Evolutionary conservation across 2,797 vertebrate genomes (phyloP).

Genomic region (Anolis apletophallus): DNA sequence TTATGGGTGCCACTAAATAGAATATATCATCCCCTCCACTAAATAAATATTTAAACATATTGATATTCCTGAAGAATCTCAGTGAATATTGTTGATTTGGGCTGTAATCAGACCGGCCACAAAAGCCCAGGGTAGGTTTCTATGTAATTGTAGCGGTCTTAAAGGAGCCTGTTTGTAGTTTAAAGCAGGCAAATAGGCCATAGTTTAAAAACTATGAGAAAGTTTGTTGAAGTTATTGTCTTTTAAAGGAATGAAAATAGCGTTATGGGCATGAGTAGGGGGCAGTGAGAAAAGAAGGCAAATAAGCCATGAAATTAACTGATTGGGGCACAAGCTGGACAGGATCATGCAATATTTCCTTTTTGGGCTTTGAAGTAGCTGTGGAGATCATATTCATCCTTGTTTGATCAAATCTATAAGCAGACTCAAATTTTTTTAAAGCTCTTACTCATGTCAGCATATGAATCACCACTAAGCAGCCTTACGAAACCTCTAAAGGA

Average conservation of each 20-base stretch:
- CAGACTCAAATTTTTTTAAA: slow-evolving; percentile 53
- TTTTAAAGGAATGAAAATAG: too few species aligned
- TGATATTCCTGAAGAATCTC: too few species aligned
- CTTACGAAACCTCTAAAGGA: slow-evolving; percentile 66
- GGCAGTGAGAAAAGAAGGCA: not conserved
- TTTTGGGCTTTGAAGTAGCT: slow-evolving; percentile 55
- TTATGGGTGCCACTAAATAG: not conserved
- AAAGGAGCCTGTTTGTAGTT: too few species aligned
- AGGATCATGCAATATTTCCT: slow-evolving; percentile 52
- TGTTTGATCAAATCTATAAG: slow-evolving; percentile 64
- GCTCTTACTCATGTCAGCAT: slow-evolving; percentile 65
- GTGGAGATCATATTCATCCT: slow-evolving; percentile 55
- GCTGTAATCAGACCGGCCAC: too few species aligned
- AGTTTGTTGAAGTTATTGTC: too few species aligned
- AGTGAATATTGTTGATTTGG: too few species aligned
- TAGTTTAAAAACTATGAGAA: too few species aligned
- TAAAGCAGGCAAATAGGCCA: too few species aligned
- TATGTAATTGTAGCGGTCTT: too few species aligned
- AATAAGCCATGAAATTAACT: slow-evolving; percentile 33
- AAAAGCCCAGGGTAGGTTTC: too few species aligned
- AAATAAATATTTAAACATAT: too few species aligned
- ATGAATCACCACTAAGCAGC: slow-evolving; percentile 69
- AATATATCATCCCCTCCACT: too few species aligned
- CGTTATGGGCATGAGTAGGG: not conserved
- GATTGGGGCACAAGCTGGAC: slow-evolving; percentile 33